Conservation (phyloP, 1,140 invertebrate genomes). For the Triops longicaudatus region DNA sequence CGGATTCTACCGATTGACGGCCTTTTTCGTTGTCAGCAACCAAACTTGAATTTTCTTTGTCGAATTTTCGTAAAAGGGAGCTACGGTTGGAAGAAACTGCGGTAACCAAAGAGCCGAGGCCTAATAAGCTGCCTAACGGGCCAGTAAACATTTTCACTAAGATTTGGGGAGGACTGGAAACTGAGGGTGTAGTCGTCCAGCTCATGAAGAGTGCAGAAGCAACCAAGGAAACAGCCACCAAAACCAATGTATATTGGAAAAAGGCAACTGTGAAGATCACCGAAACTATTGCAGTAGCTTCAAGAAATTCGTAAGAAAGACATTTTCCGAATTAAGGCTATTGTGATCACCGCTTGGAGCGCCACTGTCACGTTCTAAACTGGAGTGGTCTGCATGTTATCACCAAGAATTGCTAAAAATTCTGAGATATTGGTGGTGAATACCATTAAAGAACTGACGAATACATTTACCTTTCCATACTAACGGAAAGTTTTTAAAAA, state of each 20-base stretch:
- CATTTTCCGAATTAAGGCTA: too few relatives aligned
- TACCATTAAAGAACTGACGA: too few relatives aligned
- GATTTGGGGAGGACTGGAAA: conserved; percentile 46
- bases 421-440: too few relatives aligned
- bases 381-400: too few relatives aligned
- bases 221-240: conserved; percentile 52
- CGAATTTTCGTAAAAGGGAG: not conserved
- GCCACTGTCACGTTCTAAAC: too few relatives aligned
- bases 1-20: not conserved
- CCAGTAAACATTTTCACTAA: conserved; percentile 47
- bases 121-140: conserved; percentile 44
- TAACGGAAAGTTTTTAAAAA: too few relatives aligned
- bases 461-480: too few relatives aligned
- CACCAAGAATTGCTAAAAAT: too few relatives aligned
- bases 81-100: conserved; percentile 27
- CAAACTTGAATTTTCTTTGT: not conserved
- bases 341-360: too few relatives aligned
- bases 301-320: too few relatives aligned
- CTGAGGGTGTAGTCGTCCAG: conserved; percentile 43
- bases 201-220: conserved; percentile 54
- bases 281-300: not conserved
- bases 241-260: conserved; percentile 49
- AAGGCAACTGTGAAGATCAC: conserved; percentile 44
- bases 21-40: conserved; percentile 18
- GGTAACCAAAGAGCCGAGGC: conserved; percentile 32